Evolutionary conservation across 2,797 vertebrate species (phyloP).

Genomic region (Cichlasoma orientale): DNA sequence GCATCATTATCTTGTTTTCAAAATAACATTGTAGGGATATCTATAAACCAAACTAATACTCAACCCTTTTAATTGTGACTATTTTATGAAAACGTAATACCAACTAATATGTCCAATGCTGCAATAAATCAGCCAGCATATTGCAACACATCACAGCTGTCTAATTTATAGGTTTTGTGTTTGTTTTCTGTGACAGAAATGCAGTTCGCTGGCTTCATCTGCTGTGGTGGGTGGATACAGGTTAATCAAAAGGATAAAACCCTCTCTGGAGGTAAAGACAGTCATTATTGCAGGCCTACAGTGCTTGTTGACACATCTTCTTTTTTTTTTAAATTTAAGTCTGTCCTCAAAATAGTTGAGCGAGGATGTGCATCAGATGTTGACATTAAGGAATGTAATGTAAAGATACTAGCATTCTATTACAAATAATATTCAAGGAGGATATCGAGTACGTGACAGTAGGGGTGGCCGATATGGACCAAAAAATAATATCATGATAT

Average conservation of each 20-base stretch:
- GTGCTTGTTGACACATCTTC: background rate
- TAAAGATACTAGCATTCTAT: no score
- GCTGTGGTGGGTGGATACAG: background rate
- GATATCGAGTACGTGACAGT: no score
- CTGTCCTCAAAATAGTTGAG: background rate
- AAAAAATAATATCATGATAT: no score
- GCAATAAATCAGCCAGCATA: background rate
- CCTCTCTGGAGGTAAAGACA: background rate
- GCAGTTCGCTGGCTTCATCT: background rate
- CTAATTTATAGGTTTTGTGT: background rate
- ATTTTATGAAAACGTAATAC: background rate
- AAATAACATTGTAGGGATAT: background rate
- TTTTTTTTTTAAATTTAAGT: background rate
- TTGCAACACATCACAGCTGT: fast-evolving
- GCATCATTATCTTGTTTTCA: background rate
- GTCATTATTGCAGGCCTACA: background rate
- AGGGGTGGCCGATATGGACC: no score
- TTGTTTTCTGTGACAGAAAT: fast-evolving
- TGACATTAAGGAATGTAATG: no score
- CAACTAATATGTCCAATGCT: background rate
- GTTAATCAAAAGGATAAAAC: background rate
- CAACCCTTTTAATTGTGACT: background rate
- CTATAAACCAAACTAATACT: background rate
- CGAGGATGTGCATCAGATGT: background rate
- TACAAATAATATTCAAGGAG: background rate